Evolutionary conservation across 2,797 vertebrate genomes (phyloP).

Genomic region (Phyllotis vaccarum): DNA sequence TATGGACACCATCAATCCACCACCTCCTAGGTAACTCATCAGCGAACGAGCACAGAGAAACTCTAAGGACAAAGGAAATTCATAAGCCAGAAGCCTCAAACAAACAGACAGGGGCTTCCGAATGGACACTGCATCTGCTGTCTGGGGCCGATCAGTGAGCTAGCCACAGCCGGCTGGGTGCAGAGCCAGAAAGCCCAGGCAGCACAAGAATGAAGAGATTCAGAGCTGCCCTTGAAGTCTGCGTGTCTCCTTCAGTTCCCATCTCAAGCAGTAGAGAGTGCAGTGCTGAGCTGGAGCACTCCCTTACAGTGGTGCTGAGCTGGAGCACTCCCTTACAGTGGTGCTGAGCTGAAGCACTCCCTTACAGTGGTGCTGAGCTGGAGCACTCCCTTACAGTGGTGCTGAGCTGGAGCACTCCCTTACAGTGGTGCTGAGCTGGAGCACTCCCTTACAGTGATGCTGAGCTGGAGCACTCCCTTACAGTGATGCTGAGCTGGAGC

Average conservation of each 20-base stretch:
- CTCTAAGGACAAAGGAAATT: constrained; percentile 73
- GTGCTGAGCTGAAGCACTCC: neutral
- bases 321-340: neutral
- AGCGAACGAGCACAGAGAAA: constrained; percentile 62
- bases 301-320: too few relatives aligned
- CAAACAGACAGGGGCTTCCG: neutral
- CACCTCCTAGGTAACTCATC: constrained; percentile 68
- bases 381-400: neutral
- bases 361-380: neutral
- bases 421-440: neutral
- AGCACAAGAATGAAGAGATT: neutral
- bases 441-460: neutral
- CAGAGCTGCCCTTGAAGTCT: neutral
- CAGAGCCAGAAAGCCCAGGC: neutral
- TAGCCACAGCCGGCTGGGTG: constrained; percentile 58
- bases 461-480: neutral
- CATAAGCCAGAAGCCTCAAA: constrained; percentile 63
- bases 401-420: neutral
- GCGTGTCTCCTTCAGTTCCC: neutral
- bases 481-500: too few relatives aligned
- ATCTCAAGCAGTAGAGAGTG: neutral
- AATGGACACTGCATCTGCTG: constrained; percentile 54
- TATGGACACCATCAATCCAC: neutral
- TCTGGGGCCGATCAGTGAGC: constrained; percentile 67
- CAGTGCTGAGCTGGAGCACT: neutral